Evolutionary conservation across 2,113 vertebrate genomes (phyloP).

Genomic region (Arvicanthis niloticus): DNA sequence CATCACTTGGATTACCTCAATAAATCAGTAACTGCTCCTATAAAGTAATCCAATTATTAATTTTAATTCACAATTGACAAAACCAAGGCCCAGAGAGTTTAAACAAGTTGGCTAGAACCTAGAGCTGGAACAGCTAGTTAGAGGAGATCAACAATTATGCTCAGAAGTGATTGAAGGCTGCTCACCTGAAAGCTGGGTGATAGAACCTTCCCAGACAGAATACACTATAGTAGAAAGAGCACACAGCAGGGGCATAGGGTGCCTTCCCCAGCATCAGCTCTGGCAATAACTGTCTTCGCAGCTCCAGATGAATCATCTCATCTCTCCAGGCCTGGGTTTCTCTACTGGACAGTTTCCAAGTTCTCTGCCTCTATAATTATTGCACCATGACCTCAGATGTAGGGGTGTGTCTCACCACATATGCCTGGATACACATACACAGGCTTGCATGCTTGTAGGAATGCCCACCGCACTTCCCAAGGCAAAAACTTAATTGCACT

Average conservation of each 20-base stretch:
- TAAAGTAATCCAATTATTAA: background rate
- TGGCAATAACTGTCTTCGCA: background rate
- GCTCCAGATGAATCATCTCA: background rate
- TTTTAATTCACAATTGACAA: background rate
- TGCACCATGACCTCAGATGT: conserved; percentile 35
- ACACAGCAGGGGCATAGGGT: background rate
- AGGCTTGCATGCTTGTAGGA: background rate
- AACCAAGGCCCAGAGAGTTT: background rate
- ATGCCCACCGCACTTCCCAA: background rate
- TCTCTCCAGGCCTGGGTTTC: background rate
- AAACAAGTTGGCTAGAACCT: background rate
- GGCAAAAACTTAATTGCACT: background rate
- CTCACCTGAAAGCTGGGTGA: background rate
- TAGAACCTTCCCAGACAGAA: background rate
- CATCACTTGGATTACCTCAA: background rate
- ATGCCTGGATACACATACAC: background rate
- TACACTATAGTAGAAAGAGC: background rate
- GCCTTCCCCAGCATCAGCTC: background rate
- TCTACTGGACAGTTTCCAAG: background rate
- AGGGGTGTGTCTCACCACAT: background rate
- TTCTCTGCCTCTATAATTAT: conserved; percentile 37
- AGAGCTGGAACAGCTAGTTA: background rate
- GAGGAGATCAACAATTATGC: background rate
- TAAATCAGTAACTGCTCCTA: background rate
- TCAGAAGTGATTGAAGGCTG: background rate